Percentiles rank a stretch among this genome's conserved stretches.
Evolutionary conservation across 2,797 vertebrate genomes (phyloP).

Genomic region (Lithobates sylvaticus): DNA sequence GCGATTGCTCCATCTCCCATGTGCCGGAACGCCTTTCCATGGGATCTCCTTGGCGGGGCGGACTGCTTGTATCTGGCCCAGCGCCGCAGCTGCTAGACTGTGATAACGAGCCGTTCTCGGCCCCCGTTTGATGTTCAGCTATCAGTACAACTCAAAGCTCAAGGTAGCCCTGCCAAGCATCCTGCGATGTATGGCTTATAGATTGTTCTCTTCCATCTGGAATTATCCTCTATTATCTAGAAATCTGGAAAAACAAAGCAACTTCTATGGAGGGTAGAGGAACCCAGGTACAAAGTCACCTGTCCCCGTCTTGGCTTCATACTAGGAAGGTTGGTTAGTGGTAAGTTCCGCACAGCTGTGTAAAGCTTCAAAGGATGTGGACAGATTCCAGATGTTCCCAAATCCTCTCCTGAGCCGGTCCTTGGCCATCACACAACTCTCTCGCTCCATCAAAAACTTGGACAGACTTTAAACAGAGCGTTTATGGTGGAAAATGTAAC

Average conservation of each 20-base stretch:
- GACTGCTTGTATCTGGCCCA: neutral
- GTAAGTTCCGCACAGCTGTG: neutral
- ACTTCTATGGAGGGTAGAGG: neutral
- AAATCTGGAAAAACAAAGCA: neutral
- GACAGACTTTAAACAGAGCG: neutral
- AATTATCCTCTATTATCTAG: neutral
- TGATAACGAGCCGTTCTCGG: neutral
- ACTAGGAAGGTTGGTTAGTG: neutral
- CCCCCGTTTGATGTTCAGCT: constrained; percentile 11
- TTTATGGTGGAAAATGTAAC: too few relatives aligned
- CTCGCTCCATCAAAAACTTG: neutral
- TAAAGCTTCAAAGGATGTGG: neutral
- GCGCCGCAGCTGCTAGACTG: neutral
- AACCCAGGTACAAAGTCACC: neutral
- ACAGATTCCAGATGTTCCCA: neutral
- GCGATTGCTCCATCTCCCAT: neutral
- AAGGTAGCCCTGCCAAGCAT: neutral
- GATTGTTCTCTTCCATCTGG: neutral
- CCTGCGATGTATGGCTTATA: neutral
- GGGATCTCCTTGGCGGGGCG: neutral
- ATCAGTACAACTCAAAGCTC: neutral
- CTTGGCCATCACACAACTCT: neutral
- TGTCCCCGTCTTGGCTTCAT: neutral
- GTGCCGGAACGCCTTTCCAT: neutral
- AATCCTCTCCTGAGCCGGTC: neutral